Percentiles rank a stretch among this genome's conserved stretches.
Conservation (phyloP, 2,113 vertebrate species). For the Geothlypis trichas region DNA sequence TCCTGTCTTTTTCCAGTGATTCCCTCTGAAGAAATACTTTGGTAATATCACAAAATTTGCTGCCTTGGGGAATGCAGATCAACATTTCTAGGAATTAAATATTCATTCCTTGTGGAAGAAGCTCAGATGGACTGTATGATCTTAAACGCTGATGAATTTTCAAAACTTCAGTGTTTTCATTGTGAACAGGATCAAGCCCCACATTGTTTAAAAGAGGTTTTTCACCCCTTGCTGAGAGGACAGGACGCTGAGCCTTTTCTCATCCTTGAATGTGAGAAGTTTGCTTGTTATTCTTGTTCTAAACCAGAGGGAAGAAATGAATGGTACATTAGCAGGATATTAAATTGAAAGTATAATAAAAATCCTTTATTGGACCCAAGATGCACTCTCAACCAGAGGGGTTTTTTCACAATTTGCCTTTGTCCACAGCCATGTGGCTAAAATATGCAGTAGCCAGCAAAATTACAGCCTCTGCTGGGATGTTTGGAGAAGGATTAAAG, state of each 20-base stretch:
- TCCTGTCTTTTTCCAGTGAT: not conserved
- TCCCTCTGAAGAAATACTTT: not conserved
- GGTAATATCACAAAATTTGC: not conserved
- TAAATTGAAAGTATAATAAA: not conserved
- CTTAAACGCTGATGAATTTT: not conserved
- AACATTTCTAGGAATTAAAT: not conserved
- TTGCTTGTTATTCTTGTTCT: not conserved
- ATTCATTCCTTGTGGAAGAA: not conserved
- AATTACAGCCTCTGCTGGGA: not conserved
- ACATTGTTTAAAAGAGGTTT: not conserved
- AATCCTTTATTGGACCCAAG: not conserved
- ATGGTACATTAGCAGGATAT: not conserved
- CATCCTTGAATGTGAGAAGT: not conserved
- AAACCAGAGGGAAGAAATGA: not conserved
- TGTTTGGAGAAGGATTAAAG: slow-evolving; percentile 11
- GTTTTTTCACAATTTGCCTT: not conserved
- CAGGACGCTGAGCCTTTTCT: not conserved
- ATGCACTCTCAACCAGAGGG: not conserved
- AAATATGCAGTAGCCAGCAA: not conserved
- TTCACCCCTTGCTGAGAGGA: not conserved
- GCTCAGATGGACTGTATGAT: not conserved
- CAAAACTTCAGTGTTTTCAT: not conserved
- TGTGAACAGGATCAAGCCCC: not conserved
- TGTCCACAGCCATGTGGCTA: not conserved
- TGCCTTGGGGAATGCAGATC: not conserved